phyloP scores from a whole-genome alignment of 1,140 invertebrate genomes.

The Drosophila tristis region DNA sequence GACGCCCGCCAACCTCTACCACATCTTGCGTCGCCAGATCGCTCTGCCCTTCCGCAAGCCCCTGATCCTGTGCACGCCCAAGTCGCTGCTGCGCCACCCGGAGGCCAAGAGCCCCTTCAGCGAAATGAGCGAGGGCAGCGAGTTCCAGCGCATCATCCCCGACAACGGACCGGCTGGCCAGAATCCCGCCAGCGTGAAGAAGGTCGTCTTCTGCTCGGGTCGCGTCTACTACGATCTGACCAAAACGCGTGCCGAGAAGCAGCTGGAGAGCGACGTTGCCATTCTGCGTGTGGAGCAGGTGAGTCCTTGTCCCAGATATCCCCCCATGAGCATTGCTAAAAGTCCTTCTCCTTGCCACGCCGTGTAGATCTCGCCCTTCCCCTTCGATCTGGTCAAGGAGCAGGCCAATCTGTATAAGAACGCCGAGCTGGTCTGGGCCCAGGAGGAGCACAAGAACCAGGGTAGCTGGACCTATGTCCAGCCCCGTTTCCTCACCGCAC shows the following conservation, averaged over 20 bases:
- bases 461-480: conserved; percentile 97
- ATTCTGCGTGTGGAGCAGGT: conserved; percentile 96
- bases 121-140: conserved; percentile 93
- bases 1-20: conserved; percentile 98
- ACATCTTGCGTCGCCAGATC: conserved; percentile 97
- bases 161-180: conserved; percentile 90
- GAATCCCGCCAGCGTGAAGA: conserved; percentile 91
- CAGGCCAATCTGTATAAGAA: conserved; percentile 96
- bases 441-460: conserved; percentile 99
- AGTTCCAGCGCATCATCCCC: conserved; percentile 91
- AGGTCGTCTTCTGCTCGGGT: conserved; percentile 96
- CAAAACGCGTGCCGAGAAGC: conserved; percentile 92
- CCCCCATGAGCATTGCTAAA: not conserved
- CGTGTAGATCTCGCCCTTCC: conserved; percentile 96
- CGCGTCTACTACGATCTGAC: conserved; percentile 98
- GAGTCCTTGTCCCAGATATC: not conserved
- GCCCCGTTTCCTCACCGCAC: conserved; percentile 94
- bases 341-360: too few species aligned
- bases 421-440: conserved; percentile 95
- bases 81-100: conserved; percentile 97
- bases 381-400: conserved; percentile 95
- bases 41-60: conserved; percentile 98
- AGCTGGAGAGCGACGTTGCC: conserved; percentile 93
- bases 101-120: conserved; percentile 97
- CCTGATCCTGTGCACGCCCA: conserved; percentile 98